These are phyloP conservation scores for Megalops atlanticus DNA, from an alignment of 2,113 vertebrate species.

Conservation along the genomic window DNA sequence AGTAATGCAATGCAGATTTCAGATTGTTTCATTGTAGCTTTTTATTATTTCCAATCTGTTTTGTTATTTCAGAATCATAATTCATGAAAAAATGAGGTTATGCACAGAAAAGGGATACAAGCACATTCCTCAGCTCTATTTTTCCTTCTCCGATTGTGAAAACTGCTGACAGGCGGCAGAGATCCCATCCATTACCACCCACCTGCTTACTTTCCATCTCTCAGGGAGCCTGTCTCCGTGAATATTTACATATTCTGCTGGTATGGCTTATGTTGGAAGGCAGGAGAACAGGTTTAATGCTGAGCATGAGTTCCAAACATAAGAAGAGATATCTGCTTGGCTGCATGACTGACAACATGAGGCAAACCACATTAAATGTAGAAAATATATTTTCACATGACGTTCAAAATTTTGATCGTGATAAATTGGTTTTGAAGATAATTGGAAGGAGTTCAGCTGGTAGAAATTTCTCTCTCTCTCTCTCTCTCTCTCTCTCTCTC, in stretches of 20 bases:
- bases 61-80: slow-evolving; percentile 35
- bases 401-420: neutral
- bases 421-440: neutral
- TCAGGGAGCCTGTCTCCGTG: slow-evolving; percentile 50
- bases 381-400: neutral
- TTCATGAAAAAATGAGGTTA: slow-evolving; percentile 30
- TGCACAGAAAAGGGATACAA: slow-evolving; percentile 29
- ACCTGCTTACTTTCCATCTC: slow-evolving; percentile 42
- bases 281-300: slow-evolving; percentile 51
- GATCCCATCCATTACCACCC: slow-evolving; percentile 46
- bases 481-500: neutral
- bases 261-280: slow-evolving; percentile 51
- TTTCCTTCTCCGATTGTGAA: slow-evolving; percentile 41
- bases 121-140: slow-evolving; percentile 25
- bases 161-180: slow-evolving; percentile 58
- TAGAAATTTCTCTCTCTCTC: neutral
- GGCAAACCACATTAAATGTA: too few relatives aligned
- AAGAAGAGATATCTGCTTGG: slow-evolving; percentile 48
- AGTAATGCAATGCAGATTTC: slow-evolving; percentile 6
- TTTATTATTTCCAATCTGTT: slow-evolving; percentile 11
- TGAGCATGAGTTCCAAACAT: slow-evolving; percentile 49
- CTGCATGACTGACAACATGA: slow-evolving; percentile 34
- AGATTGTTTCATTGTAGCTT: neutral
- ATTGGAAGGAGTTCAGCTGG: slow-evolving; percentile 17
- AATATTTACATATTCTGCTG: slow-evolving; percentile 65